Conservation (phyloP, 1,140 invertebrate genomes). For the Caenorhabditis brenneri region DNA sequence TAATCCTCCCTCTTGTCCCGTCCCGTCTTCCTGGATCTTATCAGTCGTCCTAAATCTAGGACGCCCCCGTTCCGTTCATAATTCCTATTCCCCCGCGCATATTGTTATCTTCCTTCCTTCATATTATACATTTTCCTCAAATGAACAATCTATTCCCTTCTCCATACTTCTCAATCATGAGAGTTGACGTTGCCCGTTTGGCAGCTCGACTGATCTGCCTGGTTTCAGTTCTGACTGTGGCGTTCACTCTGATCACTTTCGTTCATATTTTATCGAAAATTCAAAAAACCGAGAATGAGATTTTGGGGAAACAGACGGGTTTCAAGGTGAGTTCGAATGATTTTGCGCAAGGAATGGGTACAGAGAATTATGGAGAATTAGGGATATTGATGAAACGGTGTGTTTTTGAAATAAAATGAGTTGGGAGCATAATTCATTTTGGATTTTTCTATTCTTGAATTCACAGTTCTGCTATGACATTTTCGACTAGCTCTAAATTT, state of each 20-base stretch:
- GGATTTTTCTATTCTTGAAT: too few relatives aligned
- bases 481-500: too few relatives aligned
- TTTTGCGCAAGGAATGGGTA: too few relatives aligned
- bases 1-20: not conserved
- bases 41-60: not conserved
- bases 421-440: too few relatives aligned
- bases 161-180: too few relatives aligned
- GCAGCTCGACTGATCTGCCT: not conserved
- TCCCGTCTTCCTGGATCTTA: not conserved
- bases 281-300: constrained; percentile 22
- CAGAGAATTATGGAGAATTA: too few relatives aligned
- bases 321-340: not conserved
- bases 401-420: too few relatives aligned
- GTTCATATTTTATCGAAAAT: constrained; percentile 23
- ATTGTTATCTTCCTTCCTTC: not conserved
- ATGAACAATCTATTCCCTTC: too few relatives aligned
- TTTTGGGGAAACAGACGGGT: not conserved
- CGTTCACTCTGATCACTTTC: not conserved
- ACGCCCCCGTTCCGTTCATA: not conserved
- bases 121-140: not conserved
- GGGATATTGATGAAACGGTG: too few relatives aligned
- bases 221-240: not conserved
- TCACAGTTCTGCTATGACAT: too few relatives aligned
- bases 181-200: not conserved
- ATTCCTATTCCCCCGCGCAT: not conserved